Conservation (phyloP, 2,797 vertebrate genomes). For the Pseudocheirus occidentalis region DNA sequence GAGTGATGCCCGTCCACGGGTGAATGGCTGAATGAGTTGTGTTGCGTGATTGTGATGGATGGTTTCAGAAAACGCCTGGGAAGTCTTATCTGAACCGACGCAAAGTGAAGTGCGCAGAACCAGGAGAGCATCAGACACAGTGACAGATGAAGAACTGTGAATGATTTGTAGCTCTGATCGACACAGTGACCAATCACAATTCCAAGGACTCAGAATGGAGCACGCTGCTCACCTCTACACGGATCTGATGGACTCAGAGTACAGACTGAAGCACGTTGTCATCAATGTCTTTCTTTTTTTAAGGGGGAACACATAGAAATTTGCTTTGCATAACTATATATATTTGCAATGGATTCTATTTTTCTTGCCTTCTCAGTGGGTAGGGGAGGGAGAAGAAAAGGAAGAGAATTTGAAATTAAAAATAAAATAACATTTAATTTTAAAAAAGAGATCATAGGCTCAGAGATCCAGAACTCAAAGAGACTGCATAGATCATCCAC, state of each 20-base stretch:
- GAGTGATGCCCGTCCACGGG: neutral
- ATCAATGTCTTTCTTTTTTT: neutral
- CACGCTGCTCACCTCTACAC: neutral
- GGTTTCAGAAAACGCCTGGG: neutral
- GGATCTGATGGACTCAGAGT: neutral
- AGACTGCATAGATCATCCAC: neutral
- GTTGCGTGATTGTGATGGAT: neutral
- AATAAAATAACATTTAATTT: neutral
- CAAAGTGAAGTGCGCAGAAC: neutral
- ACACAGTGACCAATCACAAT: neutral
- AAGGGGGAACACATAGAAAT: too few relatives aligned
- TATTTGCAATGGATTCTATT: neutral
- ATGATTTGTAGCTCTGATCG: neutral
- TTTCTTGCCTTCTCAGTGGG: neutral
- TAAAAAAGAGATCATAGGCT: neutral
- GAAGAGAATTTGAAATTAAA: neutral
- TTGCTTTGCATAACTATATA: too few relatives aligned
- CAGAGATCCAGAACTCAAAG: neutral
- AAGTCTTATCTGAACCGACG: neutral
- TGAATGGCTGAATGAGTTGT: too few relatives aligned
- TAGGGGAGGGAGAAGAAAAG: neutral
- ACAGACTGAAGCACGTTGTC: neutral
- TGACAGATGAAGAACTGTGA: neutral
- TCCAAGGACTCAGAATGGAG: neutral
- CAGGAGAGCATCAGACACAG: too few relatives aligned